phyloP scores from a whole-genome alignment of 2,113 vertebrate species.

The Amphiprion ocellaris region DNA sequence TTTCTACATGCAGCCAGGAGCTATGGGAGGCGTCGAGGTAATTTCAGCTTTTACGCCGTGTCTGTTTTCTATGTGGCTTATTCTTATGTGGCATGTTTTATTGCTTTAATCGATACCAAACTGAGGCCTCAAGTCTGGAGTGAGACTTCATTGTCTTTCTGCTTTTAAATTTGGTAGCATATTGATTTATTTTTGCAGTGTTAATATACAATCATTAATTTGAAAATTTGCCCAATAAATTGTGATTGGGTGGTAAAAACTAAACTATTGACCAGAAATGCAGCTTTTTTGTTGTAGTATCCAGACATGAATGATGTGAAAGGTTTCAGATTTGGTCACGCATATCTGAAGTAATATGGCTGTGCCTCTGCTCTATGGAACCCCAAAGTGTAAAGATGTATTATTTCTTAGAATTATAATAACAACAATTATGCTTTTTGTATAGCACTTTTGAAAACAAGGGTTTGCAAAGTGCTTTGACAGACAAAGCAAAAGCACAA shows the following conservation, averaged over 20 bases:
- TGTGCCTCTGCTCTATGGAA: slow-evolving; percentile 17
- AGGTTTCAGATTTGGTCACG: slow-evolving; percentile 39
- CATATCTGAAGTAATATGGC: slow-evolving; percentile 2
- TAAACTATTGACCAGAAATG: not conserved
- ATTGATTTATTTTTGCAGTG: not conserved
- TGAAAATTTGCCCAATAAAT: not conserved
- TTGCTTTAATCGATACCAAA: slow-evolving; percentile 44
- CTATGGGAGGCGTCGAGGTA: slow-evolving; percentile 99
- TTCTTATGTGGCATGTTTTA: slow-evolving; percentile 54
- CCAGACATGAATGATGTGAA: not conserved
- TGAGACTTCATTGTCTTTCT: not conserved
- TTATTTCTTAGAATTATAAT: not conserved
- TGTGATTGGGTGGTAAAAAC: not conserved
- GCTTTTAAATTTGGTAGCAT: not conserved
- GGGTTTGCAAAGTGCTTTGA: too few species aligned
- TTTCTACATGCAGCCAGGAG: slow-evolving; percentile 98
- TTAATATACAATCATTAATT: not conserved
- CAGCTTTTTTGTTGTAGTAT: not conserved
- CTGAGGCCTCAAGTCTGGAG: slow-evolving; percentile 26
- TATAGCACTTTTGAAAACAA: too few species aligned
- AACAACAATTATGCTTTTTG: too few species aligned
- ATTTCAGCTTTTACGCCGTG: slow-evolving; percentile 70
- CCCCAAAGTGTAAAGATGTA: slow-evolving; percentile 3
- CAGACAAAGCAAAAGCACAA: too few species aligned
- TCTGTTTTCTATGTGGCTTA: slow-evolving; percentile 39